Conservation (phyloP, 2,888 invertebrate genomes). For the Andrena camellia region DNA sequence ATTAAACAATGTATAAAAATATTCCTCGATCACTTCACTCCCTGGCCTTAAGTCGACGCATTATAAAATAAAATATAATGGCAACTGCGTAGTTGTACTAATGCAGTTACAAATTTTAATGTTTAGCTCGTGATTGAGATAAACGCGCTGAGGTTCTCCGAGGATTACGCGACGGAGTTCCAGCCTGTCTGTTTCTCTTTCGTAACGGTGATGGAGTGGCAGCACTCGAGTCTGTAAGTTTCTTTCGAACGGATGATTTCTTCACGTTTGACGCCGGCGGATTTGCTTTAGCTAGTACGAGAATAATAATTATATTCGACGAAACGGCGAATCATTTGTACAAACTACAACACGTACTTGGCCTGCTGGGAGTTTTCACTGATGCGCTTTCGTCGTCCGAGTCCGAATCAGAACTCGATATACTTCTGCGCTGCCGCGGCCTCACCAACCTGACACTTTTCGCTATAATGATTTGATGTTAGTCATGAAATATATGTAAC, state of each 20-base stretch:
- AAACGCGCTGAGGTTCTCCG: conserved; percentile 42
- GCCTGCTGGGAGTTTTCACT: conserved; percentile 17
- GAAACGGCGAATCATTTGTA: background rate
- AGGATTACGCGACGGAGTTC: background rate
- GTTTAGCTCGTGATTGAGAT: conserved; percentile 18
- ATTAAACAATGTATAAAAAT: conserved; percentile 11
- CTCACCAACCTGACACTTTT: background rate
- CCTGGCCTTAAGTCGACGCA: background rate
- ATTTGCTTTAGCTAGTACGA: conserved; percentile 1
- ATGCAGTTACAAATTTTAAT: conserved; percentile 12
- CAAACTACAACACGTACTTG: conserved; percentile 30
- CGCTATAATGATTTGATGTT: conserved; percentile 37
- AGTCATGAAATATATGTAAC: conserved; percentile 1
- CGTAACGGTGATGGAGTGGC: background rate
- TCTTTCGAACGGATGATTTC: background rate
- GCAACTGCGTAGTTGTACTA: background rate
- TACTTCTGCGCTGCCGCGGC: background rate
- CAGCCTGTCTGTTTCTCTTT: conserved; percentile 31
- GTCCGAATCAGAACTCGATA: conserved; percentile 30
- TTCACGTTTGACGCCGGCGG: background rate
- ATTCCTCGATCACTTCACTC: conserved; percentile 4
- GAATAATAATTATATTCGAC: conserved; percentile 11
- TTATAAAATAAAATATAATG: conserved; percentile 7
- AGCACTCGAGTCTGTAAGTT: background rate
- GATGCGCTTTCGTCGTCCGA: conserved; percentile 15